Evolutionary conservation across 2,113 vertebrate genomes (phyloP).

Genomic region (Sorex fumeus): DNA sequence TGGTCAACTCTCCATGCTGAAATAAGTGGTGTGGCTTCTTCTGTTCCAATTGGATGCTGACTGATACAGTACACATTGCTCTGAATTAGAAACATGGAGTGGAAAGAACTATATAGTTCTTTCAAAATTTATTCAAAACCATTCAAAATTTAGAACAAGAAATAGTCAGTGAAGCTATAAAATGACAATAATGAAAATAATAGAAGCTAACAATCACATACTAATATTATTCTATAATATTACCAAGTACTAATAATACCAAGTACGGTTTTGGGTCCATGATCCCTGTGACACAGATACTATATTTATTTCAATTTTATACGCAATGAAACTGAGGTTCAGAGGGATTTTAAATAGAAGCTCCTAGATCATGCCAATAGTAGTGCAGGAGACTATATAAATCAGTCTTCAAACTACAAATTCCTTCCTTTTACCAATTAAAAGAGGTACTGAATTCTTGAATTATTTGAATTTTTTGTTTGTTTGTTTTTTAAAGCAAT

Average conservation of each 20-base stretch:
- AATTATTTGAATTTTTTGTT: not conserved
- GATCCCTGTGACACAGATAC: not conserved
- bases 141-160: slow-evolving; percentile 15
- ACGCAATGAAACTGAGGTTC: not conserved
- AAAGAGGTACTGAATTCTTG: not conserved
- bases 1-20: not conserved
- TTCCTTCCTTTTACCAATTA: not conserved
- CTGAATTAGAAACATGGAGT: not conserved
- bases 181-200: not conserved
- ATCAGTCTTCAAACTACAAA: not conserved
- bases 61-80: not conserved
- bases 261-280: not conserved
- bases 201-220: not conserved
- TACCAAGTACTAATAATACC: not conserved
- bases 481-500: not conserved
- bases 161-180: not conserved
- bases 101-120: not conserved
- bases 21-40: not conserved
- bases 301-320: slow-evolving; percentile 13
- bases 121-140: not conserved
- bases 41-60: not conserved
- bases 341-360: not conserved
- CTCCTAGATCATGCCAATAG: not conserved
- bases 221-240: too few species aligned
- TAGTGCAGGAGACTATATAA: not conserved